Evolutionary conservation across 2,113 vertebrate species (phyloP), one percentile per base, ranked within the genome.

Genomic region (Erinaceus europaeus): DNA sequence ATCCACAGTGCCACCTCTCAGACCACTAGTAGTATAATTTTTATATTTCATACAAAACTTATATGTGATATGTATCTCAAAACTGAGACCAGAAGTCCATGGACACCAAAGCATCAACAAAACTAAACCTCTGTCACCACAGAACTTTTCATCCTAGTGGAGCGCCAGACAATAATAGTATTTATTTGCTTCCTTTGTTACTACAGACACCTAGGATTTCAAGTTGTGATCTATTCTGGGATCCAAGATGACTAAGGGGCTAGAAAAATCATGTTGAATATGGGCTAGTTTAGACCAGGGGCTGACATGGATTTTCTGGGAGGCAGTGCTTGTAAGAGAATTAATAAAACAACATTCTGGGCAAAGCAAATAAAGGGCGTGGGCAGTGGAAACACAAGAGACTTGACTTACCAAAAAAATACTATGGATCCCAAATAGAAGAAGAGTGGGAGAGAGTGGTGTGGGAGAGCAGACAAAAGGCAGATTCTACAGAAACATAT

Each of bases 161-260:
- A 62, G 1, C 55, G 17, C 32, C 20, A 80, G 42, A 73, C 21
- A 84, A 79, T 75, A 88, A 71, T 81, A 68, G 53, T 52, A 46
- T 64, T 67, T 59, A 46, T 62, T 80, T 75, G 32, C 77, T 72
- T 42, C 13, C 36, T 78, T 84, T 81, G 73, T 85, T 85, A 38
- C 65, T 68, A 34, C 4, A 9, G 42, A 48, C 12, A 72, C 23
- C 34, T 50, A n/a, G n/a, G 44, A 57, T 62, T 82, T 88, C 34
- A 73, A 29, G 53, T 57, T 80, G 27, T 76, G n/a, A 72, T 62
- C 40, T 9, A n/a, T 69, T 32, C 27, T 85, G 17, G 34, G 52
- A 57, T 34, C 25, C 55, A 73, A 62, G 5, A 40, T 52, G 34
- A n/a, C 65, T 76, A 71, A 84, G 11, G 17, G 21, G 4, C 42